Evolutionary conservation across 2,888 invertebrate species (phyloP).

Genomic region (Spatulosminthurus flaviceps): DNA sequence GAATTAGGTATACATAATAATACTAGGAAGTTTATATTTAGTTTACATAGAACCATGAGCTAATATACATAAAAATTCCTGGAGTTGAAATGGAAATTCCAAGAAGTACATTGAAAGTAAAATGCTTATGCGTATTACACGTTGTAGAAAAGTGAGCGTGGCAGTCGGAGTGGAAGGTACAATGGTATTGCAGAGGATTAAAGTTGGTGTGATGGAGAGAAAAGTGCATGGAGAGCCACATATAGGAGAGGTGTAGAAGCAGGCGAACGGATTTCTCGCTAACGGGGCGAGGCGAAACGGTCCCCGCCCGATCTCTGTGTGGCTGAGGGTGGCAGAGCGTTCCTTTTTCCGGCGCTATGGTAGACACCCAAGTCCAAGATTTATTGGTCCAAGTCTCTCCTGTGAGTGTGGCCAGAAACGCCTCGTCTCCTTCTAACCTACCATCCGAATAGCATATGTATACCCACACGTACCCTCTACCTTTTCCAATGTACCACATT

Average conservation of each 20-base stretch:
- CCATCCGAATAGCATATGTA: neutral
- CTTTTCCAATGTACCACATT: too few relatives aligned
- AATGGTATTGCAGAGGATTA: neutral
- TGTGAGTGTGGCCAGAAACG: constrained; percentile 63
- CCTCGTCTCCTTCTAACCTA: constrained; percentile 56
- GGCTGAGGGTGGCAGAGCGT: constrained; percentile 64
- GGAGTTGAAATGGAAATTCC: neutral
- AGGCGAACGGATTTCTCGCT: constrained; percentile 26
- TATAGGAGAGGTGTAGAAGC: constrained; percentile 47
- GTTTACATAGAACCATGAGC: too few relatives aligned
- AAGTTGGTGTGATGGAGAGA: constrained; percentile 49
- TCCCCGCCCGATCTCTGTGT: constrained; percentile 54
- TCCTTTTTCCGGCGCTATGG: constrained; percentile 63
- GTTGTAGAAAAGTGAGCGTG: neutral
- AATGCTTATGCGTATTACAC: neutral
- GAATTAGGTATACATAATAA: too few relatives aligned
- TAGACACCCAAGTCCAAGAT: constrained; percentile 64
- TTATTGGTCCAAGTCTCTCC: constrained; percentile 63
- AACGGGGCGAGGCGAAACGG: constrained; percentile 39
- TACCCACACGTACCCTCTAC: too few relatives aligned
- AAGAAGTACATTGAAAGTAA: too few relatives aligned
- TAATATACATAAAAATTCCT: too few relatives aligned
- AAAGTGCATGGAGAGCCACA: constrained; percentile 51
- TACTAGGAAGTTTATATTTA: too few relatives aligned
- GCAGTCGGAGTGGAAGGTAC: neutral